phyloP scores from a whole-genome alignment of 2,888 invertebrate genomes.

The Aspidiotus destructor region DNA sequence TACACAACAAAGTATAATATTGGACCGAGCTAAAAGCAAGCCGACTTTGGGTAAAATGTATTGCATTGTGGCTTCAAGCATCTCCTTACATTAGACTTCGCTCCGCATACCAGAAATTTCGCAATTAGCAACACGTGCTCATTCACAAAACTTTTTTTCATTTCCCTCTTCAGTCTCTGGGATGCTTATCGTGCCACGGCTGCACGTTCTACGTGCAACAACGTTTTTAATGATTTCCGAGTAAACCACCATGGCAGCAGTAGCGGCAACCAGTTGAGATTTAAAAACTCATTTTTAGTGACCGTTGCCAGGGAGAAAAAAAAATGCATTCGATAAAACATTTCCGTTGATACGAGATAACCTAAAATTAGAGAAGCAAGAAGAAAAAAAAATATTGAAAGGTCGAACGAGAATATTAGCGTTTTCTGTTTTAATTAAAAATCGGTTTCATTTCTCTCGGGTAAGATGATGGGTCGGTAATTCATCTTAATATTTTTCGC shows the following conservation, averaged over 20 bases:
- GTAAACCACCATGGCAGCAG: background rate
- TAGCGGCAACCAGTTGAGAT: background rate
- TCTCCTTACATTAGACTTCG: background rate
- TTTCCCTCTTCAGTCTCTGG: background rate
- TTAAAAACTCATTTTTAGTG: no score
- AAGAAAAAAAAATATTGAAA: no score
- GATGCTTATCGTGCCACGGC: background rate
- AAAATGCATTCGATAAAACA: no score
- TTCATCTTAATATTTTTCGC: background rate
- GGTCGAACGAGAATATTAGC: background rate
- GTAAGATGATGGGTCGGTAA: background rate
- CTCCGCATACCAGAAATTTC: background rate
- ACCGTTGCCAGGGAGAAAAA: no score
- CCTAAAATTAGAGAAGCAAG: no score
- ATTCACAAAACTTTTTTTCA: background rate
- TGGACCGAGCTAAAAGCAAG: no score
- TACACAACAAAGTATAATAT: no score
- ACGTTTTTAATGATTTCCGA: background rate
- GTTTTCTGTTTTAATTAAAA: background rate
- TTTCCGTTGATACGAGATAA: no score
- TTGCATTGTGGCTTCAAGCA: no score
- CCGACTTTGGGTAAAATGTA: no score
- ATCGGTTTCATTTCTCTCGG: background rate
- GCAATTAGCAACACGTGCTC: constrained; percentile 4
- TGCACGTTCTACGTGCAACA: background rate